Conservation (phyloP, 2,113 vertebrate genomes). For the Sylvietta virens region DNA sequence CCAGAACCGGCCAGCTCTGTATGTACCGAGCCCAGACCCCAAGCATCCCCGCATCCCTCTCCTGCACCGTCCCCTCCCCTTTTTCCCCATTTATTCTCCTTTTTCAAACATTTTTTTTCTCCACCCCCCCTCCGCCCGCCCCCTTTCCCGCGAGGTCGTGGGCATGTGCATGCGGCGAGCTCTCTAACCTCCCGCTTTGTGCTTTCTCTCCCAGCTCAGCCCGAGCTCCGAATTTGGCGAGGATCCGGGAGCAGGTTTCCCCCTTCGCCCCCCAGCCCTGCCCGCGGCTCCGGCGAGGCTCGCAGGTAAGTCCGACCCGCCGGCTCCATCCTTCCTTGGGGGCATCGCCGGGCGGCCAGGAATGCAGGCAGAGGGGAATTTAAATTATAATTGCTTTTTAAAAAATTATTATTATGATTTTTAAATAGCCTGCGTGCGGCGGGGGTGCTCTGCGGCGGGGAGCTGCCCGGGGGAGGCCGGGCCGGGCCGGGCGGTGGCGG, state of each 20-base stretch:
- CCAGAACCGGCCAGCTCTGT: slow-evolving; percentile 65
- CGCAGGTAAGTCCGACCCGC: slow-evolving; percentile 68
- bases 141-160: background rate
- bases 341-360: background rate
- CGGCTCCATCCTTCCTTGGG: background rate
- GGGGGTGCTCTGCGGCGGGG: background rate
- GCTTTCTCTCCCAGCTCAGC: slow-evolving; percentile 70
- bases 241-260: slow-evolving; percentile 36
- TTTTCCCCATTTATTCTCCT: slow-evolving; percentile 34
- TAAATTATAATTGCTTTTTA: background rate
- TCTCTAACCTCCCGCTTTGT: slow-evolving; percentile 71
- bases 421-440: fast-evolving
- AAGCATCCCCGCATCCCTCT: slow-evolving; percentile 19
- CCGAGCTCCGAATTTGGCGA: slow-evolving; percentile 51
- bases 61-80: slow-evolving; percentile 17
- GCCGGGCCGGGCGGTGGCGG: background rate
- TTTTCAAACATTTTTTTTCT: slow-evolving; percentile 24
- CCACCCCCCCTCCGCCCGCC: background rate
- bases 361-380: background rate
- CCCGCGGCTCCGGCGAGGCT: slow-evolving; percentile 16
- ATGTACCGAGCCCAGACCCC: slow-evolving; percentile 58
- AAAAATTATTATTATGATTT: background rate
- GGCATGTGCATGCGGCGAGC: slow-evolving; percentile 55
- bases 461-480: background rate
- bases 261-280: background rate